Evolutionary conservation across 2,888 invertebrate species (phyloP).

Genomic region (Hyposoter didymator): DNA sequence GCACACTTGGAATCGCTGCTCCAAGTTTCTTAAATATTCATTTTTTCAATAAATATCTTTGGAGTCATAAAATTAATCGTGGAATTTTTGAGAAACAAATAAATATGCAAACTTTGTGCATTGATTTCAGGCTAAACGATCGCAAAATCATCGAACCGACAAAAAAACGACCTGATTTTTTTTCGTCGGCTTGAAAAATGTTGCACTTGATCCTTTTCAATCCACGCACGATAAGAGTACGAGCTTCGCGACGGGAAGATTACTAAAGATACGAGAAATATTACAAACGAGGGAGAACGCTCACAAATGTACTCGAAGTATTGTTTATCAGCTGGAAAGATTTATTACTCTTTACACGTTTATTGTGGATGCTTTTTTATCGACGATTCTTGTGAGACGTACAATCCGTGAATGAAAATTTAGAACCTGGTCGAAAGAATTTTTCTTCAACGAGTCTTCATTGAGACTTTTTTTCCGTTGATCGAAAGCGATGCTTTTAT

Average conservation of each 20-base stretch:
- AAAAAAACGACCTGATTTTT: background rate
- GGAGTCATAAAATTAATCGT: background rate
- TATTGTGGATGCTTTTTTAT: background rate
- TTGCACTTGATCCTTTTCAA: slow-evolving; percentile 69
- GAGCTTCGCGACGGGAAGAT: slow-evolving; percentile 69
- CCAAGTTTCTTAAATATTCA: background rate
- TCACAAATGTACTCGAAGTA: background rate
- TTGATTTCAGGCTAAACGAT: background rate
- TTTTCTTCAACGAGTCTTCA: background rate
- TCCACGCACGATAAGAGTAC: slow-evolving; percentile 69
- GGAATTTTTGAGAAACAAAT: background rate
- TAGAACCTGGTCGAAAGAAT: background rate
- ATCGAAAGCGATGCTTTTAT: background rate
- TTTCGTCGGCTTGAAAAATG: background rate
- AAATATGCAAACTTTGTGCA: background rate
- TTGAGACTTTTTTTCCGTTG: background rate
- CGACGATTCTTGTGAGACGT: background rate
- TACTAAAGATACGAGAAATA: slow-evolving; percentile 69
- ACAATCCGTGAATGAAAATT: background rate
- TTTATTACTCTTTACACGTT: slow-evolving; percentile 6
- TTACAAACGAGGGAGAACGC: background rate
- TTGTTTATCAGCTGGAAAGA: slow-evolving; percentile 3
- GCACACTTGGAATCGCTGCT: background rate
- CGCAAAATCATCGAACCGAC: background rate
- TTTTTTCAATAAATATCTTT: background rate